Base-by-base conservation (phyloP, 1,140 invertebrate genomes). In the Popillia japonica region DNA sequence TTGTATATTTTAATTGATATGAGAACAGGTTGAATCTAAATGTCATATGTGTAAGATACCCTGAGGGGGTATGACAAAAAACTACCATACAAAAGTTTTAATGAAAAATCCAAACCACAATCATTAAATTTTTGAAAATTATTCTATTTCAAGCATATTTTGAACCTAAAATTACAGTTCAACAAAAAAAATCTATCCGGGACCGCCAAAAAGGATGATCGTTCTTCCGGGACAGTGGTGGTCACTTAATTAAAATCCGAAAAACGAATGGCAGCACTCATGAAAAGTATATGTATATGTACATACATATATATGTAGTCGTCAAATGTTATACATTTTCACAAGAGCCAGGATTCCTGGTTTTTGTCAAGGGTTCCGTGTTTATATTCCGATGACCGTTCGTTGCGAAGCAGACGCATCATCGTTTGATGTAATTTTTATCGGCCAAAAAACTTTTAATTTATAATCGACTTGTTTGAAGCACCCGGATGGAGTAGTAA, bases 391-490 rank as follows among this genome's bases (percentile, higher is more conserved):
- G 61, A 27, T 17, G 61, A n/a, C n/a, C n/a, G n/a, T n/a, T n/a
- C 27, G 27, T 34, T 34, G 27, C 27, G 27, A 34, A 68, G 61
- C 17, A 42, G 41, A 34, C 72, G 72, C 40, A 74, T 4, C 27
- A 34, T 44, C 72, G 72, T 74, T 74, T 74, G 72, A 74, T 74
- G 72, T 74, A 74, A 74, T 74, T 74, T 74, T 74, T 74, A 74
- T 74, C 41, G 27, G 72, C 72, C 41, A 14, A 44, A 74, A 74
- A 74, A 74, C 40, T 74, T 74, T 74, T 74, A 74, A 74, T 74
- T 74, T 74, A 34, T 74, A 74, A 74, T 74, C 72, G 72, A 74
- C 72, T 40, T 74, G 27, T 41, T 34, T 34, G 72, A 40, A 74
- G 41, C 72, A n/a, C 17, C 40, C 72, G 23, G 8, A 7, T 14